Conservation (phyloP, 37 sponge, comb jelly and placozoan species). For the Hexactinellida sp. region DNA sequence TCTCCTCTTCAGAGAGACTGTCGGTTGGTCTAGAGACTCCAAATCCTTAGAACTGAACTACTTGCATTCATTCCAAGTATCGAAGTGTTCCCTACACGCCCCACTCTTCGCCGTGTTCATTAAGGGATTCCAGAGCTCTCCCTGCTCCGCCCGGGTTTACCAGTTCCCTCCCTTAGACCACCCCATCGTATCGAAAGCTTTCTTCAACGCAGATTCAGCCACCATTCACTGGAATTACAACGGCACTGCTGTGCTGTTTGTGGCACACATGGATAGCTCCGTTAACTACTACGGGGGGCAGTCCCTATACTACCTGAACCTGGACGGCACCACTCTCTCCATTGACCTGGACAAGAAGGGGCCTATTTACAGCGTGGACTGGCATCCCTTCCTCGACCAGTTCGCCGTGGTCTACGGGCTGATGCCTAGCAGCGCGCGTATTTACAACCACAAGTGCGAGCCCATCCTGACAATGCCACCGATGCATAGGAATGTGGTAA, state of each 20-base stretch:
- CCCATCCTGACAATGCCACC: constrained; percentile 19
- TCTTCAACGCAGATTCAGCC: not conserved
- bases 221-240: not conserved
- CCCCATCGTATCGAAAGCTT: not conserved
- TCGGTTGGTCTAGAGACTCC: not conserved
- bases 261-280: not conserved
- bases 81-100: not conserved
- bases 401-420: constrained; percentile 32
- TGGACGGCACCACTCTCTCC: not conserved
- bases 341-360: constrained; percentile 24
- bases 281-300: constrained; percentile 26
- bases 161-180: constrained; percentile 27
- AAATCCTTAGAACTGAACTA: not conserved
- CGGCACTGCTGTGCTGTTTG: not conserved
- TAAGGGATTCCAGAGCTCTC: not conserved
- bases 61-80: not conserved
- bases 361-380: constrained; percentile 28
- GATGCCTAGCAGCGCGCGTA: constrained; percentile 29
- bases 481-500: constrained; percentile 25
- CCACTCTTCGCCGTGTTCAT: not conserved
- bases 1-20: not conserved
- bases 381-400: constrained; percentile 17
- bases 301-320: constrained; percentile 25
- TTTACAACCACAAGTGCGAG: constrained; percentile 30
- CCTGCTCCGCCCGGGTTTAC: constrained; percentile 69